These are phyloP conservation scores for Gambelia wislizenii DNA, from an alignment of 2,797 vertebrate genomes.

Conservation along the genomic window DNA sequence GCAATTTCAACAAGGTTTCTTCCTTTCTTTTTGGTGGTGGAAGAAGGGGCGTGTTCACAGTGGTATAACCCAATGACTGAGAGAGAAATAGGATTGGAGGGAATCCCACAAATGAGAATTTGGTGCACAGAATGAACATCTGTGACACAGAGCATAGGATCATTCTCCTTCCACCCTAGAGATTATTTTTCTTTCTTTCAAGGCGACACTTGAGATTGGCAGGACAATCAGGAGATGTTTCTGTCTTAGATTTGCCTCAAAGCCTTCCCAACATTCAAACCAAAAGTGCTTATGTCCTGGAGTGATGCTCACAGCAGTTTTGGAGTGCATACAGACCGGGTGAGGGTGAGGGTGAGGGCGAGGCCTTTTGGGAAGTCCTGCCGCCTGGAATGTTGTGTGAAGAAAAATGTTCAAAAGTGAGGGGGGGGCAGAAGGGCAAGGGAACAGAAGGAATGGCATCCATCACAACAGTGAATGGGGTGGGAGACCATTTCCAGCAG, in stretches of 20 bases:
- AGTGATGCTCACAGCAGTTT: conserved; percentile 60
- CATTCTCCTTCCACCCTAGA: conserved; percentile 35
- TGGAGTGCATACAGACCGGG: conserved; percentile 63
- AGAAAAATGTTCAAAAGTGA: conserved; percentile 49
- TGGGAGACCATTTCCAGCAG: conserved; percentile 71
- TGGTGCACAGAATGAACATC: conserved; percentile 39
- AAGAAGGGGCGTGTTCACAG: conserved; percentile 76
- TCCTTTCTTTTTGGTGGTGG: background rate
- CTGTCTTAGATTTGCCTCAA: conserved; percentile 32
- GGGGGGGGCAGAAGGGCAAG: background rate
- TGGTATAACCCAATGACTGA: conserved; percentile 71
- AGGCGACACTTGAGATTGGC: conserved; percentile 3
- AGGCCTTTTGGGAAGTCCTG: conserved; percentile 60
- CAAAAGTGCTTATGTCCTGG: conserved; percentile 69
- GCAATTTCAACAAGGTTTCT: background rate
- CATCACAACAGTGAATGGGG: conserved; percentile 54
- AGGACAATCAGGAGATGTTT: conserved; percentile 28
- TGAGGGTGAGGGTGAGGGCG: conserved; percentile 3
- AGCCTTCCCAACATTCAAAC: conserved; percentile 17
- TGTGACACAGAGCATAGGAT: background rate
- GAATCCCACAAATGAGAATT: background rate
- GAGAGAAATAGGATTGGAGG: conserved; percentile 26
- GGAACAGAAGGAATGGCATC: conserved; percentile 50
- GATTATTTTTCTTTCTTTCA: background rate
- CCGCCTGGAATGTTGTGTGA: conserved; percentile 76